Evolutionary conservation across 2,888 invertebrate species (phyloP).

Genomic region (Drosophila helvetica): DNA sequence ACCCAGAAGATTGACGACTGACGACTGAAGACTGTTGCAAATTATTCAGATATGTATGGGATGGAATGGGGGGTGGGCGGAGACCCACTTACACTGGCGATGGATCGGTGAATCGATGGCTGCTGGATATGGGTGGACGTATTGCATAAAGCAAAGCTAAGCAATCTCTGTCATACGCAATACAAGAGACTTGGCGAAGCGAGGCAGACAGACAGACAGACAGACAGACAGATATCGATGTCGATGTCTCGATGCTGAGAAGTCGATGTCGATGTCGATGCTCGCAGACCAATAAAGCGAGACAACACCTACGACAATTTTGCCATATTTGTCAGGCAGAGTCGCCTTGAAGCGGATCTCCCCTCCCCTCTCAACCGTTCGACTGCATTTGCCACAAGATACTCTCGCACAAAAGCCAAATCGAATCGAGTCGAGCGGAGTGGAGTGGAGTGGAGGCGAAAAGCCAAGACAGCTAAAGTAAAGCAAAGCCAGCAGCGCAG

Average conservation of each 20-base stretch:
- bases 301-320: conserved; percentile 65
- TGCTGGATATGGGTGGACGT: background rate
- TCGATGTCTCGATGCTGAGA: conserved; percentile 7
- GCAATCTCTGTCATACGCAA: conserved; percentile 30
- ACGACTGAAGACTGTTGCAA: background rate
- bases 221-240: conserved; percentile 9
- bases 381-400: conserved; percentile 36
- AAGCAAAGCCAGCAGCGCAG: conserved; percentile 19
- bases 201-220: background rate
- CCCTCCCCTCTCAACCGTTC: conserved; percentile 4
- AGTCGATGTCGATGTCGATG: conserved; percentile 1
- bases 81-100: conserved; percentile 14
- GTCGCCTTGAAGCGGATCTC: conserved; percentile 59
- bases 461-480: conserved; percentile 21
- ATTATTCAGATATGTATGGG: conserved; percentile 4
- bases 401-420: conserved; percentile 21
- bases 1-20: background rate
- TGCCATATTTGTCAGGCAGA: conserved; percentile 63
- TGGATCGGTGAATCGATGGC: conserved; percentile 4
- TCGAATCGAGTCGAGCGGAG: conserved; percentile 19
- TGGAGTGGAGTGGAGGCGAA: background rate
- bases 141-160: conserved; percentile 33
- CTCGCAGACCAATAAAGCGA: conserved; percentile 42
- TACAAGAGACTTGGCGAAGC: conserved; percentile 26
- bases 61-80: background rate